phyloP scores from a whole-genome alignment of 2,113 vertebrate species.

The Misgurnus mizolepis region DNA sequence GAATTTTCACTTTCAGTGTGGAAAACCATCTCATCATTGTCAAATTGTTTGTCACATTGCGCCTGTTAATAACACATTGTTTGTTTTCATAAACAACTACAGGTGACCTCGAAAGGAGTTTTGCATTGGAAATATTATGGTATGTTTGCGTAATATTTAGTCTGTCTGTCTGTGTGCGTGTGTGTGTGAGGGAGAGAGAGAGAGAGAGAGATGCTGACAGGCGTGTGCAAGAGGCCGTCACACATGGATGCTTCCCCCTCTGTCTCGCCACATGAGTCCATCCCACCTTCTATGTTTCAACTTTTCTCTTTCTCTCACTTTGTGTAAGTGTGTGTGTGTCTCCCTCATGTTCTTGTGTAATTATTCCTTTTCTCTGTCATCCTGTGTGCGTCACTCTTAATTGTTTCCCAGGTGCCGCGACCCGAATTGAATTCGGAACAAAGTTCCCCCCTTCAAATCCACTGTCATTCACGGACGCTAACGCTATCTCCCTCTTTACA shows the following conservation, averaged over 20 bases:
- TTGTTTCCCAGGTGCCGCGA: constrained; percentile 47
- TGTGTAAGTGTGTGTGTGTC: background rate
- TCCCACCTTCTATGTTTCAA: constrained; percentile 37
- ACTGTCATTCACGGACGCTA: constrained; percentile 31
- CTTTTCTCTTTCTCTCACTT: constrained; percentile 3
- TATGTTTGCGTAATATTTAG: too few relatives aligned
- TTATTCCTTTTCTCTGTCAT: constrained; percentile 40
- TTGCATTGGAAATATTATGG: too few relatives aligned
- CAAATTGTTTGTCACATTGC: too few relatives aligned
- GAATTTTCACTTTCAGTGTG: background rate
- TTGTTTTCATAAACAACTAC: too few relatives aligned
- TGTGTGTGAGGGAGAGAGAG: constrained; percentile 22
- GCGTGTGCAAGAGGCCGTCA: constrained; percentile 26
- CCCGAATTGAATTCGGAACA: constrained; percentile 50
- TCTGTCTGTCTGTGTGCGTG: background rate
- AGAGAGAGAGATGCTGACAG: constrained; percentile 23
- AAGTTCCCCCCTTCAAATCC: constrained; percentile 27
- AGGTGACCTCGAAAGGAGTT: too few relatives aligned
- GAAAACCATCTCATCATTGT: too few relatives aligned
- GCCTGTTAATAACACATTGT: too few relatives aligned
- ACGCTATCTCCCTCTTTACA: constrained; percentile 10
- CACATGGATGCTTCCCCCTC: constrained; percentile 17
- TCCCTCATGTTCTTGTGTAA: constrained; percentile 32
- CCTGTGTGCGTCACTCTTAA: constrained; percentile 45
- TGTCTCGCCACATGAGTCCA: constrained; percentile 30